These are phyloP conservation scores for Drosophila fuyamai DNA, from an alignment of 1,140 invertebrate species.

Conservation along the genomic window DNA sequence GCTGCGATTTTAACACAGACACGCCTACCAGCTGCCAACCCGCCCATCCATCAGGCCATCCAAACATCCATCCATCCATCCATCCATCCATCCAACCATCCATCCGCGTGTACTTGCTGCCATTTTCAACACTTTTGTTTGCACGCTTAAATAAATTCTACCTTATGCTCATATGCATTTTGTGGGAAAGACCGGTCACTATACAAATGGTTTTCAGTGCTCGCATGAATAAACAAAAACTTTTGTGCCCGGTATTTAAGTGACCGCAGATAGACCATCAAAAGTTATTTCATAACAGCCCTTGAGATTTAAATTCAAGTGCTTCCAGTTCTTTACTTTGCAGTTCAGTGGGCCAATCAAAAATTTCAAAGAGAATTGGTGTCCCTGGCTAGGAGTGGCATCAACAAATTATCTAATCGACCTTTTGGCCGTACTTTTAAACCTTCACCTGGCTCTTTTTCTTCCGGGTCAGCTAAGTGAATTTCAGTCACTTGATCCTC, in stretches of 20 bases:
- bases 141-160: conserved; percentile 62
- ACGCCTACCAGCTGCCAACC: conserved; percentile 28
- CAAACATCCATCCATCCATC: conserved; percentile 17
- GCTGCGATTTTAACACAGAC: conserved; percentile 30
- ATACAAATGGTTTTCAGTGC: conserved; percentile 13
- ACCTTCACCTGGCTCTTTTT: neutral
- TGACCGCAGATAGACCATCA: conserved; percentile 2
- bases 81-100: conserved; percentile 26
- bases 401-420: conserved; percentile 54
- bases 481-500: conserved; percentile 7
- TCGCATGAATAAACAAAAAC: conserved; percentile 33
- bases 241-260: neutral
- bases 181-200: conserved; percentile 9
- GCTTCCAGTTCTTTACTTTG: neutral
- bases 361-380: conserved; percentile 14
- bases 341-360: neutral
- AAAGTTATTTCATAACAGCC: conserved; percentile 1
- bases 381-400: conserved; percentile 14
- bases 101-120: conserved; percentile 15
- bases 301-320: neutral
- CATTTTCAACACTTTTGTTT: conserved; percentile 52
- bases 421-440: neutral
- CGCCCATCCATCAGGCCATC: conserved; percentile 7
- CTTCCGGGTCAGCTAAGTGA: conserved; percentile 7
- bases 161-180: conserved; percentile 10